Conservation (phyloP, 2,888 invertebrate genomes). For the Horisme vitalbata region DNA sequence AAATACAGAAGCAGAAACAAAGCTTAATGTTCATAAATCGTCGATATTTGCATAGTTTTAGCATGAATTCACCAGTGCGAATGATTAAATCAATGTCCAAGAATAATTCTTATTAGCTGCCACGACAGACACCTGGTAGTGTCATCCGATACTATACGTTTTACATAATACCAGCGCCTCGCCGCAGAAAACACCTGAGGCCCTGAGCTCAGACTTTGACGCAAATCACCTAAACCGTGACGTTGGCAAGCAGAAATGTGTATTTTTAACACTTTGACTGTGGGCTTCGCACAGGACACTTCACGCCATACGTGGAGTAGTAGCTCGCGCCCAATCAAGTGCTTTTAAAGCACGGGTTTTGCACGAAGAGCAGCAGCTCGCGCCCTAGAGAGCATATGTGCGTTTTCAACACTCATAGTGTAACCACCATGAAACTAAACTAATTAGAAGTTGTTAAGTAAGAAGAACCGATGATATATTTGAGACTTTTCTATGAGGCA, state of each 20-base stretch:
- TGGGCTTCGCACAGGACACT: no score
- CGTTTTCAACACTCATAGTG: no score
- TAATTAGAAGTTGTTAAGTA: neutral
- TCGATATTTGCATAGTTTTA: constrained; percentile 7
- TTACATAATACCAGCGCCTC: constrained; percentile 58
- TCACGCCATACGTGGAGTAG: no score
- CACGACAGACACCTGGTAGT: constrained; percentile 61
- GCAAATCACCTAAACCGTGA: constrained; percentile 26
- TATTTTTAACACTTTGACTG: constrained; percentile 19
- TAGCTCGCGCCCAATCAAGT: no score
- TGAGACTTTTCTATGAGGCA: constrained; percentile 2
- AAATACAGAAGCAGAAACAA: constrained; percentile 9
- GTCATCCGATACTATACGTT: constrained; percentile 59
- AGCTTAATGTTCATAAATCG: constrained; percentile 1
- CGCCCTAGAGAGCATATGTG: no score
- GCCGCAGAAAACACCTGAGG: constrained; percentile 50
- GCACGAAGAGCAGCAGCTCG: no score
- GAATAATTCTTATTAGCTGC: constrained; percentile 53
- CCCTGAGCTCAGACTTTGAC: constrained; percentile 34
- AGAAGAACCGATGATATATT: neutral
- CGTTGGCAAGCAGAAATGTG: constrained; percentile 15
- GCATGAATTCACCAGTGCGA: constrained; percentile 5
- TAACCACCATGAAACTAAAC: no score
- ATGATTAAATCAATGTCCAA: constrained; percentile 40
- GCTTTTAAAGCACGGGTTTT: no score